These are phyloP conservation scores for Spheniscus mendiculus DNA, from an alignment of 2,113 vertebrate genomes.

Conservation along the genomic window DNA sequence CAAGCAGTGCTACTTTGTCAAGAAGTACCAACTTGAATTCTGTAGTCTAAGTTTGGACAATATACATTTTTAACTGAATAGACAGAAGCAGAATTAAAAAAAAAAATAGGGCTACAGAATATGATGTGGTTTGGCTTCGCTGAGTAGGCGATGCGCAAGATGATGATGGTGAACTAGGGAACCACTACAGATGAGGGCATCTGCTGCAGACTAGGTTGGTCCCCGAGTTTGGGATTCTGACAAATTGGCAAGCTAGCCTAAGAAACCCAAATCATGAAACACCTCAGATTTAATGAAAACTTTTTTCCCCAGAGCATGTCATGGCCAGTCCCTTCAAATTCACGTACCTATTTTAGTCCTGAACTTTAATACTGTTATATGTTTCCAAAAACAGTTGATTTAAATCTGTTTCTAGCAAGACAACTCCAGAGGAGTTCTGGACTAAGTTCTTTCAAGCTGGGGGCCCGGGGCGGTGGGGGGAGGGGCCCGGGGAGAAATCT, in stretches of 20 bases:
- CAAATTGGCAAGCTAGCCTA: neutral
- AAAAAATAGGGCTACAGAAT: neutral
- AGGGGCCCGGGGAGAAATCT: fast-evolving
- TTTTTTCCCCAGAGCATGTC: neutral
- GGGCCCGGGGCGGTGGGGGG: too few relatives aligned
- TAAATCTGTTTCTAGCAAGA: neutral
- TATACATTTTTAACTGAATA: neutral
- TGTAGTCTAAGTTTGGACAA: neutral
- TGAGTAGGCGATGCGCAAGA: neutral
- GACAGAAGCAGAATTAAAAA: neutral
- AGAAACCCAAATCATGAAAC: neutral
- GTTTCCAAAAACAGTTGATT: neutral
- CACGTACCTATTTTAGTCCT: neutral
- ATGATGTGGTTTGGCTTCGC: neutral
- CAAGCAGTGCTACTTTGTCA: neutral
- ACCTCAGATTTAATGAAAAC: neutral
- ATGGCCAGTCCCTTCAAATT: neutral
- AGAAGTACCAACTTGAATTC: neutral
- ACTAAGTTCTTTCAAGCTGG: neutral
- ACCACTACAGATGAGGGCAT: neutral
- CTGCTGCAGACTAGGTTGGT: neutral
- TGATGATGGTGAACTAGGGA: neutral
- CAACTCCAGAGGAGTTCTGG: neutral
- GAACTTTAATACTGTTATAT: neutral
- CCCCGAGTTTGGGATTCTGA: neutral